phyloP scores from a whole-genome alignment of 2,888 invertebrate genomes.

The Pristionchus mayeri region DNA sequence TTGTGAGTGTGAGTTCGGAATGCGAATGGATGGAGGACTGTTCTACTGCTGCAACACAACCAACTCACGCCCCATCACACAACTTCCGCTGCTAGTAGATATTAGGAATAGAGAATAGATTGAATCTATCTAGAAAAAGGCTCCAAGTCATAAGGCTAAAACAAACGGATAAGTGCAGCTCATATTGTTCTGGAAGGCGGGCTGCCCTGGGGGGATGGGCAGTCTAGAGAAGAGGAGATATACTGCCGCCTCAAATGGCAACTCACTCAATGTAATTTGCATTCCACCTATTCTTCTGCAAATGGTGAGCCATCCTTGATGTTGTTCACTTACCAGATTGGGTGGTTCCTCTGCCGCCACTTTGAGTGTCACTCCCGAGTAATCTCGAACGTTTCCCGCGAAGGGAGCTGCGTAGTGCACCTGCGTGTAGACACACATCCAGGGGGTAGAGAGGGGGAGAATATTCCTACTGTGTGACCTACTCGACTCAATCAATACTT shows the following conservation, averaged over 20 bases:
- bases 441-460: background rate
- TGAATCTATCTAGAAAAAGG: too few species aligned
- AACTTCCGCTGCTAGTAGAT: too few species aligned
- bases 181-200: constrained; percentile 77
- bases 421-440: constrained; percentile 28
- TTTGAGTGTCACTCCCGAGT: constrained; percentile 77
- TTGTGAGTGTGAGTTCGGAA: constrained; percentile 81
- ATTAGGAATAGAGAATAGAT: too few species aligned
- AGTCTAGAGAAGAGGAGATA: constrained; percentile 75
- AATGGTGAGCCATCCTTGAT: background rate
- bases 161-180: constrained; percentile 77
- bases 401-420: constrained; percentile 74
- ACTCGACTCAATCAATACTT: background rate
- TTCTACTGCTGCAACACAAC: constrained; percentile 61
- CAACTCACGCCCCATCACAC: background rate
- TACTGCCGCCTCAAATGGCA: constrained; percentile 76
- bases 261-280: background rate
- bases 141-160: too few species aligned
- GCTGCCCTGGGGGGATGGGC: constrained; percentile 76
- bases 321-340: background rate
- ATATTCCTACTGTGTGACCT: background rate
- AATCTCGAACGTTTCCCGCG: constrained; percentile 77
- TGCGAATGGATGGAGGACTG: constrained; percentile 79
- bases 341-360: constrained; percentile 58
- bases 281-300: background rate